Evolutionary conservation across 2,888 invertebrate species (phyloP).

Genomic region (Sussaba pulchella): DNA sequence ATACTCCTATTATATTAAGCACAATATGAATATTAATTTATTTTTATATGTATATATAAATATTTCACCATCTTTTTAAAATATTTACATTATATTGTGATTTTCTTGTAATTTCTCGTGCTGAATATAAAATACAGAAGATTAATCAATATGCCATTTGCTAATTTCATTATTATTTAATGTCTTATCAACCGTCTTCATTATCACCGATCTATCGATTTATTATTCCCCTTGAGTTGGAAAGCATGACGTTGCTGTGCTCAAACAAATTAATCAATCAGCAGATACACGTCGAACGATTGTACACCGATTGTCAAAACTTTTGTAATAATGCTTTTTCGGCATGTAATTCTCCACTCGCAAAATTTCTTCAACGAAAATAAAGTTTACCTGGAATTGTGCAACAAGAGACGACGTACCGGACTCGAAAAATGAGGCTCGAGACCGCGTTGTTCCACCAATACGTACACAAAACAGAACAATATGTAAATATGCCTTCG

Average conservation of each 20-base stretch:
- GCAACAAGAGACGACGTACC: slow-evolving; percentile 45
- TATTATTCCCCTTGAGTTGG: no score
- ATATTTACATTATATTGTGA: no score
- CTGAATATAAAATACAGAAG: no score
- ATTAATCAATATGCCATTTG: no score
- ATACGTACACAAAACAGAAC: slow-evolving; percentile 20
- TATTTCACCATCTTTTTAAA: no score
- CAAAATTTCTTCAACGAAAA: slow-evolving; percentile 44
- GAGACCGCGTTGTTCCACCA: slow-evolving; percentile 9
- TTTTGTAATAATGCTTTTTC: slow-evolving; percentile 38
- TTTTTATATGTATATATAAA: no score
- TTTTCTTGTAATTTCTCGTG: no score
- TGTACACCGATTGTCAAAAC: slow-evolving; percentile 29
- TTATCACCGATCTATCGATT: no score
- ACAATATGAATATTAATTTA: no score
- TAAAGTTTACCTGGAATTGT: slow-evolving; percentile 45
- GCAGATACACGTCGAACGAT: slow-evolving; percentile 39
- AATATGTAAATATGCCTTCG: neutral
- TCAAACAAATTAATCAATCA: slow-evolving; percentile 37
- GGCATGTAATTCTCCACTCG: slow-evolving; percentile 27
- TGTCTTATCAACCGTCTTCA: no score
- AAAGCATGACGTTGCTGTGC: slow-evolving; percentile 23
- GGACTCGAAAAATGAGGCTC: slow-evolving; percentile 19
- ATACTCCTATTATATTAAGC: no score
- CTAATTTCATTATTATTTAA: no score